A percentile compares a stretch with the other conserved stretches of the same genome.
phyloP scores from a whole-genome alignment of 2,888 invertebrate species.

The Ceraclea dissimilis region DNA sequence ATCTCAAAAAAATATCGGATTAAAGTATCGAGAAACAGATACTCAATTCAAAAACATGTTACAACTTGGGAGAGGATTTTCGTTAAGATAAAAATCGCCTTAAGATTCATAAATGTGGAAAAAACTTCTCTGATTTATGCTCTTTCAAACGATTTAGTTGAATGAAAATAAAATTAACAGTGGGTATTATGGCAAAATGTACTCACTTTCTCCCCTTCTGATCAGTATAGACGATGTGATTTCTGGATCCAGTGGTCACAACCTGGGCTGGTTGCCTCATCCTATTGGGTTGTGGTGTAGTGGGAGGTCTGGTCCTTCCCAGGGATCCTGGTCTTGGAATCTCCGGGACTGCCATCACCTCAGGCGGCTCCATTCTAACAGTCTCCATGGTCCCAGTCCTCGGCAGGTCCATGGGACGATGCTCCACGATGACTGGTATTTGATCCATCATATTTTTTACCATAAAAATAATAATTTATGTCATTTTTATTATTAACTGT shows the following conservation, averaged over 20 bases:
- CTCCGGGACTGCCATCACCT: slow-evolving; percentile 16
- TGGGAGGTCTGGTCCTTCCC: slow-evolving; percentile 25
- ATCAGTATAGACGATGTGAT: slow-evolving; percentile 48
- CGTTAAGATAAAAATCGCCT: no score
- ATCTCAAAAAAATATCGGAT: no score
- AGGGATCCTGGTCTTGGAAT: slow-evolving; percentile 20
- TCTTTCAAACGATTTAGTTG: no score
- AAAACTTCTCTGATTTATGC: no score
- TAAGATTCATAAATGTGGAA: no score
- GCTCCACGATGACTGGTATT: slow-evolving; percentile 18
- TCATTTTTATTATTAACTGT: background rate
- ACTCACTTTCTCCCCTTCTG: slow-evolving; percentile 49
- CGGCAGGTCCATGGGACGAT: slow-evolving; percentile 15
- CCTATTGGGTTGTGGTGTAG: slow-evolving; percentile 6
- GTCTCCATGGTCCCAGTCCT: slow-evolving; percentile 8
- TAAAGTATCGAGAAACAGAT: no score
- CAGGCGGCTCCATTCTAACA: slow-evolving; percentile 9
- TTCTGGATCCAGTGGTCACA: slow-evolving; percentile 38
- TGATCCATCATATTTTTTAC: slow-evolving; percentile 16
- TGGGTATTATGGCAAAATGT: no score
- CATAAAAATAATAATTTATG: background rate
- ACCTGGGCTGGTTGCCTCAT: slow-evolving; percentile 20
- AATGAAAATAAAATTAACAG: no score
- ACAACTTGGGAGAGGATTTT: no score
- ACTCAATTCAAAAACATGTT: no score